Base-by-base conservation (phyloP, 2,888 invertebrate genomes). In the Mesoligia furuncula region DNA sequence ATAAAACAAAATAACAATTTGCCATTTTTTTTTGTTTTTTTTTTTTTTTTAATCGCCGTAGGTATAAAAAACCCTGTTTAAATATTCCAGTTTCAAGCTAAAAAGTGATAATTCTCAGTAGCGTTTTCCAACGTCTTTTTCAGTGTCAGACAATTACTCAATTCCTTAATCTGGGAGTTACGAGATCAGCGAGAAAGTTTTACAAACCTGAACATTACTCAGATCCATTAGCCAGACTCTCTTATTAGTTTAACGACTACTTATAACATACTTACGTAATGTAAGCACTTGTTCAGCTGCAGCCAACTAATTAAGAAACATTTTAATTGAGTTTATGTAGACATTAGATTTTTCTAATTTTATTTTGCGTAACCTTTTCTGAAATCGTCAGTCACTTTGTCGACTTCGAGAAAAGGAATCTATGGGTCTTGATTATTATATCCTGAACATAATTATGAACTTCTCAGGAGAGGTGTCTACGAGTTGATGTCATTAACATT, bases 271-370 rank as follows among this genome's bases (percentile, higher is more conserved):
- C 67, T 83, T 81, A 71, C 79, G 79, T 78, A 78, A 81, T 67
- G 8, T 57, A 36, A 80, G 78, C 57, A 62, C 61, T 57, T 36
- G 59, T 15, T 36, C 15, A 57, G 36, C 48, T 62, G 69, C 13
- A 51, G 31, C 39, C 62, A 15, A 15, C 48, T 67, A 62, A 70
- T 79, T 62, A 84, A 54, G n/a, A 57, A 59, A 45, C n/a, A 61
- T 48, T 73, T 81, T 73, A 73, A 66, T 78, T 62, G 57, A 48
- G 27, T 84, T 71, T 67, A 83, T 69, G 83, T 51, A 77, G n/a
- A 54, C 59, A 80, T 80, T 77, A 76, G 36, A 15, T 48, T 75
- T 75, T 61, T 17, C 9, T 54, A 36, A 61, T 59, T 51, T 70
- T 39, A 39, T 61, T 79, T 78, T 83, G 57, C 62, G 57, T 71